Percentiles rank a stretch among this genome's conserved stretches.
phyloP scores from a whole-genome alignment of 2,888 invertebrate species.

The Drosophila rubida region DNA sequence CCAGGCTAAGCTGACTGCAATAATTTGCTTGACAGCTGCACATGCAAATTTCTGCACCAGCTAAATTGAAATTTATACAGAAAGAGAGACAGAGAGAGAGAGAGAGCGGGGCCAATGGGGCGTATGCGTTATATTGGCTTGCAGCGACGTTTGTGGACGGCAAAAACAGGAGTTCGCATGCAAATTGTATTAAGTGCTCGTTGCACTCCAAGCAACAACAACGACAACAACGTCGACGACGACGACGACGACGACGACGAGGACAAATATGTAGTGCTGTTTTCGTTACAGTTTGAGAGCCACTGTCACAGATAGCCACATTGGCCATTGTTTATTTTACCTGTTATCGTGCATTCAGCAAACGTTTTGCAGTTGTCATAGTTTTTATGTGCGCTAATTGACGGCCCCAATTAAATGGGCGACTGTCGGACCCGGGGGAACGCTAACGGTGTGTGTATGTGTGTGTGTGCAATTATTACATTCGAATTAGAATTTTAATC shows the following conservation, averaged over 20 bases:
- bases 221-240: constrained; percentile 1
- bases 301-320: background rate
- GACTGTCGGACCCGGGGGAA: background rate
- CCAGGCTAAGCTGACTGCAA: constrained; percentile 61
- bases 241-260: constrained; percentile 2
- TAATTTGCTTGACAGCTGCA: constrained; percentile 76
- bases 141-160: constrained; percentile 25
- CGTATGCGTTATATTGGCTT: constrained; percentile 43
- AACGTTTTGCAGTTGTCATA: constrained; percentile 28
- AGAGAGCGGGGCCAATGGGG: constrained; percentile 4
- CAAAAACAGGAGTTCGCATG: constrained; percentile 46
- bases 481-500: constrained; percentile 63
- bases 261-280: background rate
- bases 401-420: constrained; percentile 40
- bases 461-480: constrained; percentile 46
- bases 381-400: constrained; percentile 39
- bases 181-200: constrained; percentile 71
- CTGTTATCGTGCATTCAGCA: constrained; percentile 22
- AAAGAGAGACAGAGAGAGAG: constrained; percentile 28
- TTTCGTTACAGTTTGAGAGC: constrained; percentile 1
- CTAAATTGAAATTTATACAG: constrained; percentile 73
- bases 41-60: constrained; percentile 66
- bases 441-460: too few species aligned
- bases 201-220: constrained; percentile 19
- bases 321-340: constrained; percentile 24